Conservation (phyloP, 2,888 invertebrate species). For the Hymenopus coronatus region DNA sequence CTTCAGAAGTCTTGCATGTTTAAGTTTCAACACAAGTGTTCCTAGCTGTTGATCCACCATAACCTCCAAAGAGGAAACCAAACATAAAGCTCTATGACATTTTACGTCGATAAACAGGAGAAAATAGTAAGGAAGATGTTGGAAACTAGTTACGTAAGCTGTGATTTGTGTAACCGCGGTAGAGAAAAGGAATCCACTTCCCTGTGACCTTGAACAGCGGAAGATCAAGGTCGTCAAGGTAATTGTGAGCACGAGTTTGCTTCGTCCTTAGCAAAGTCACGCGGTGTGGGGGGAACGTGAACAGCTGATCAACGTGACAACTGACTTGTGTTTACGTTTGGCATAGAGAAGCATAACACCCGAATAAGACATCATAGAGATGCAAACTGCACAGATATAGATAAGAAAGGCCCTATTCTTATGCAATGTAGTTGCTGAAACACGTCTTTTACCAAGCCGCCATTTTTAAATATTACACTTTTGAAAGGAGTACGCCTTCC, state of each 20-base stretch:
- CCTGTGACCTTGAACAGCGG: not conserved
- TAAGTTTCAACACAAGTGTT: too few relatives aligned
- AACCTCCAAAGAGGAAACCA: too few relatives aligned
- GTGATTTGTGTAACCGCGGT: not conserved
- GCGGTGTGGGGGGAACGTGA: not conserved
- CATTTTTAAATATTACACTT: too few relatives aligned
- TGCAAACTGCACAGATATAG: too few relatives aligned
- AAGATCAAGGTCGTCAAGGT: not conserved
- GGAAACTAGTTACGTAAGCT: not conserved
- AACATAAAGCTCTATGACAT: not conserved
- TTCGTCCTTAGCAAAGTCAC: not conserved
- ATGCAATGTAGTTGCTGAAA: too few relatives aligned
- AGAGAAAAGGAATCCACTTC: not conserved
- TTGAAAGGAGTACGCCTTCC: too few relatives aligned
- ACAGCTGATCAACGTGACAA: not conserved
- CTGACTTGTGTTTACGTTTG: not conserved
- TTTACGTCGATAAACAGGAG: not conserved
- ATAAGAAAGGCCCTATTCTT: too few relatives aligned
- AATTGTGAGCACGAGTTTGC: not conserved
- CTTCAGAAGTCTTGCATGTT: too few relatives aligned
- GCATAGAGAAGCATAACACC: too few relatives aligned
- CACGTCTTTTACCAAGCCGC: too few relatives aligned
- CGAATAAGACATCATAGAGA: too few relatives aligned
- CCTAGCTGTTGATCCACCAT: too few relatives aligned
- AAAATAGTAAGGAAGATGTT: not conserved